A percentile compares a stretch with the other conserved stretches of the same genome.
These are phyloP conservation scores for Parnassius orleans DNA, from an alignment of 2,888 invertebrate species.

Conservation along the genomic window DNA sequence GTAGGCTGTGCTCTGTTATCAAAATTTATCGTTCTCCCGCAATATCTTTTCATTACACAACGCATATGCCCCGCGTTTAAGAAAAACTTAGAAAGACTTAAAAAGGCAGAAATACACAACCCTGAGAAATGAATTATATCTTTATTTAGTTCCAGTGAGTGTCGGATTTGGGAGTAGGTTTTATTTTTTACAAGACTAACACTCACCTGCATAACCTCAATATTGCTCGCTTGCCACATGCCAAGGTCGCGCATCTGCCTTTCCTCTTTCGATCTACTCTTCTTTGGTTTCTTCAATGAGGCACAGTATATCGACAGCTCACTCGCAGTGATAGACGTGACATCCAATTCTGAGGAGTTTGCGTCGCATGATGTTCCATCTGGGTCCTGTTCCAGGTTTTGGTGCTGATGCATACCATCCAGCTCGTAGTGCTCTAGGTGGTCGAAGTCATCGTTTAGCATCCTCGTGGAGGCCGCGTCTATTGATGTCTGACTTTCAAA, in stretches of 20 bases:
- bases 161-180: too few relatives aligned
- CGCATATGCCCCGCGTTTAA: too few relatives aligned
- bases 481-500: constrained; percentile 46
- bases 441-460: constrained; percentile 45
- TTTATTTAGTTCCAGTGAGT: too few relatives aligned
- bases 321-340: constrained; percentile 55
- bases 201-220: constrained; percentile 66
- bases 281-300: constrained; percentile 59
- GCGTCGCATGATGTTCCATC: constrained; percentile 58
- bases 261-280: constrained; percentile 47
- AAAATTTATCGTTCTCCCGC: constrained; percentile 1
- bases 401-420: constrained; percentile 32
- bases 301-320: constrained; percentile 62
- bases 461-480: constrained; percentile 52
- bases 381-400: constrained; percentile 38
- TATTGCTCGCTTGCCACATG: constrained; percentile 70
- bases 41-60: constrained; percentile 2
- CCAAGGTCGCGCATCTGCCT: constrained; percentile 55
- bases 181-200: neutral
- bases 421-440: constrained; percentile 34
- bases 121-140: too few relatives aligned
- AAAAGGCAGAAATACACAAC: too few relatives aligned
- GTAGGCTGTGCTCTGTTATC: neutral
- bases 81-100: too few relatives aligned
- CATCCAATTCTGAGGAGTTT: constrained; percentile 56